Percentiles rank a stretch among this genome's conserved stretches.
Evolutionary conservation across 2,888 invertebrate genomes (phyloP).

Genomic region (Caenorhabditis panamensis): DNA sequence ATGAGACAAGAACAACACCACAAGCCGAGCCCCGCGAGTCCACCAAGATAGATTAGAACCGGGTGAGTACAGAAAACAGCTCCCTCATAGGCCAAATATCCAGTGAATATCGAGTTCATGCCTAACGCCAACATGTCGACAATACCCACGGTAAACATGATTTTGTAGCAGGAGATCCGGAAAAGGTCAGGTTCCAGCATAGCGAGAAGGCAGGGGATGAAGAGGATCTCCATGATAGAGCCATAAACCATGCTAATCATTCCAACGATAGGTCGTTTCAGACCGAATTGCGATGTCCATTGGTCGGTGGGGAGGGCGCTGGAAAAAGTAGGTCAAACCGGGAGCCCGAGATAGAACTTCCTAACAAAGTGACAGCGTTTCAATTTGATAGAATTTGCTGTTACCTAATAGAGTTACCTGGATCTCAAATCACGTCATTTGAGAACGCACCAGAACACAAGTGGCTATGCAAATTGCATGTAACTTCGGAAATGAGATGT

Average conservation of each 20-base stretch:
- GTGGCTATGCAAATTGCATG: too few species aligned
- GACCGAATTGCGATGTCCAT: slow-evolving; percentile 19
- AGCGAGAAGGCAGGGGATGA: slow-evolving; percentile 49
- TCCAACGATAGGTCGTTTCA: slow-evolving; percentile 24
- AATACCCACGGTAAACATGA: slow-evolving; percentile 65
- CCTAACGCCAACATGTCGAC: slow-evolving; percentile 53
- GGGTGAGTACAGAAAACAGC: slow-evolving; percentile 47
- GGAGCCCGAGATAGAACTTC: too few species aligned
- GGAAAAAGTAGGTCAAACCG: background rate
- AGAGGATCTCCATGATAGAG: slow-evolving; percentile 36
- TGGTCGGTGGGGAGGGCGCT: slow-evolving; percentile 22
- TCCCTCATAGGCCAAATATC: slow-evolving; percentile 26
- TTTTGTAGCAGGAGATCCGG: slow-evolving; percentile 58
- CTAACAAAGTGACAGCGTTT: too few species aligned
- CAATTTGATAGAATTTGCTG: too few species aligned
- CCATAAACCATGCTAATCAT: slow-evolving; percentile 30
- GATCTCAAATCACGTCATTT: too few species aligned
- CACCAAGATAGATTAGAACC: slow-evolving; percentile 22
- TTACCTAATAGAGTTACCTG: too few species aligned
- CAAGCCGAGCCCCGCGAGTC: slow-evolving; percentile 42
- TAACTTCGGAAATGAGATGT: too few species aligned
- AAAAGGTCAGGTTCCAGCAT: slow-evolving; percentile 52
- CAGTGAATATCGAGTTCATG: slow-evolving; percentile 53
- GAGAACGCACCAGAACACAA: too few species aligned
- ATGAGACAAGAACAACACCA: slow-evolving; percentile 62